Percentiles rank a stretch among this genome's conserved stretches.
Conservation (phyloP, 2,888 invertebrate genomes). For the Parelbella ahira region DNA sequence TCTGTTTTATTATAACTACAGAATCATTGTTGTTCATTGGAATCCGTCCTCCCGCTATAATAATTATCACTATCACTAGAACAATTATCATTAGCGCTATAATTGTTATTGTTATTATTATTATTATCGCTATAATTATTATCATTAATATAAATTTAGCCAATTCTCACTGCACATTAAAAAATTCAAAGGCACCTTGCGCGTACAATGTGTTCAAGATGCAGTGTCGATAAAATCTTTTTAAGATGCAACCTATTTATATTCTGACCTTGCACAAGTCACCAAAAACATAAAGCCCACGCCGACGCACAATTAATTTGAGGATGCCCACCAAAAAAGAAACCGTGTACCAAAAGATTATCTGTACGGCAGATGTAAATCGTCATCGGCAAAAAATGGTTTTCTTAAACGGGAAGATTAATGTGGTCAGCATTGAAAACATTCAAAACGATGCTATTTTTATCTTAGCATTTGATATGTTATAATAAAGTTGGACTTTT, state of each 20-base stretch:
- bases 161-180: not conserved
- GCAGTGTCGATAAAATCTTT: not conserved
- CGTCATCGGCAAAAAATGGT: conserved; percentile 1
- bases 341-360: conserved; percentile 2
- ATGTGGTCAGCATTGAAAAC: not conserved
- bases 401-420: not conserved
- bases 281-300: conserved; percentile 12
- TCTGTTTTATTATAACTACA: too few relatives aligned
- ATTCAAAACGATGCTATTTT: too few relatives aligned
- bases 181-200: not conserved
- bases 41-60: too few relatives aligned
- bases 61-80: too few relatives aligned
- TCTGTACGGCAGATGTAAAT: conserved; percentile 9
- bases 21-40: too few relatives aligned
- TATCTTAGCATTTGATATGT: too few relatives aligned
- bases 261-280: conserved; percentile 17
- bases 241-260: conserved; percentile 14
- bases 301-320: conserved; percentile 14
- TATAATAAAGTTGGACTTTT: too few relatives aligned
- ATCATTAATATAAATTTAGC: too few relatives aligned
- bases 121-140: too few relatives aligned
- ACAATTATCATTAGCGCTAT: too few relatives aligned
- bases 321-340: conserved; percentile 8
- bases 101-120: too few relatives aligned
- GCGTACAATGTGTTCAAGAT: not conserved